Evolutionary conservation across 2,888 invertebrate species (phyloP).

Genomic region (Drosophila neutralis): DNA sequence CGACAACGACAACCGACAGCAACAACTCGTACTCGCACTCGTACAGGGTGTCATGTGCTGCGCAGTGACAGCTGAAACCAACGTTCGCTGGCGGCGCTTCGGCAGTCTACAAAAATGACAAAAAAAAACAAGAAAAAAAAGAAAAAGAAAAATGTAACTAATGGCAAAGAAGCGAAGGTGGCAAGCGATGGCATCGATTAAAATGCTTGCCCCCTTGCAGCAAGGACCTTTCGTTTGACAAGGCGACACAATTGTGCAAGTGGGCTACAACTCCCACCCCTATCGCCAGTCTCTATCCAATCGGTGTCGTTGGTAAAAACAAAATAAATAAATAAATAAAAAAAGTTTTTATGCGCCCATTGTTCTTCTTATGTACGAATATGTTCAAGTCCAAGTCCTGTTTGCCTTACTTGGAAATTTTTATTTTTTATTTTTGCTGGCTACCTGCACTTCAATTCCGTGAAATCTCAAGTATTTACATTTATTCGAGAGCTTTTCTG

Average conservation of each 20-base stretch:
- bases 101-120: constrained; percentile 2
- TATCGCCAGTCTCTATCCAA: background rate
- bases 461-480: constrained; percentile 75
- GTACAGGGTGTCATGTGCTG: constrained; percentile 60
- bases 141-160: constrained; percentile 57
- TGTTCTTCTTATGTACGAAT: constrained; percentile 57
- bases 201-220: constrained; percentile 51
- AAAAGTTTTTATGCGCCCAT: constrained; percentile 53
- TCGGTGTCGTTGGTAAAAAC: constrained; percentile 9
- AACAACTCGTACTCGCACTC: constrained; percentile 30
- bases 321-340: constrained; percentile 13
- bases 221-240: constrained; percentile 56
- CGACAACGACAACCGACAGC: constrained; percentile 25
- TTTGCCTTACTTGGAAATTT: constrained; percentile 64
- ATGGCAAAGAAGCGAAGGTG: constrained; percentile 55
- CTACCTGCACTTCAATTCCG: constrained; percentile 62
- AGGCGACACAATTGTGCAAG: constrained; percentile 65
- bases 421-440: constrained; percentile 51
- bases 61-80: constrained; percentile 51
- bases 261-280: constrained; percentile 7
- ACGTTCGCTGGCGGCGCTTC: constrained; percentile 28
- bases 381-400: constrained; percentile 21
- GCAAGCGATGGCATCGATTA: constrained; percentile 61
- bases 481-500: constrained; percentile 56
- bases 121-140: background rate